Evolutionary conservation across 2,113 vertebrate genomes (phyloP), one percentile per base, ranked within the genome.

Genomic region (Siniperca chuatsi): DNA sequence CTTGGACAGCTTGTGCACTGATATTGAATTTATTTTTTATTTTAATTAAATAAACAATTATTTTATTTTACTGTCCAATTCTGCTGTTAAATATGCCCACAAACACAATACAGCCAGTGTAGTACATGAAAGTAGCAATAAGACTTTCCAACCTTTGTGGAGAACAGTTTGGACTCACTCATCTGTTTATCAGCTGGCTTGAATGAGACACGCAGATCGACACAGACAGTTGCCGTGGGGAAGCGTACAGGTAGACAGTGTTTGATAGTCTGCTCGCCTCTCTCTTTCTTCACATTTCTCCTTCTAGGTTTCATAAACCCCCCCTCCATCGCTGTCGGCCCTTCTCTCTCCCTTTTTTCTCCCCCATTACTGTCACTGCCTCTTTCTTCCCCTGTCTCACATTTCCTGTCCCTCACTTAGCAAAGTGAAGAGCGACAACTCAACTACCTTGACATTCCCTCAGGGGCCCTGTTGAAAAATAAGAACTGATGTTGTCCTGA

Each of bases 391-490:
- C 70, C 70, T 29, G 64, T 58, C 78, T 86, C 75, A 86, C 71
- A 82, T 86, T 79, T 82, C 75, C 57, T 72, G 71, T 81, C 65
- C 61, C 44, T 73, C 81, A 83, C 74, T 84, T 88, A 67, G 48
- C 44, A 61, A 62, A 87, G 78, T 79, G 46, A 92, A 68, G 71
- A 81, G 73, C 57, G 37, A 75, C 76, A 79, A 77, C 66, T 79
- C 50, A 44, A 55, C 72, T 67, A 40, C 60, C 42, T 16, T 81
- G 78, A 86, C 80, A 80, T 88, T 82, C 75, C 85, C 72, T 62
- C 58, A n/a, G 72, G 80, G 81, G 9, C n/a, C 44, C 37, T 16
- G 40, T 23, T 40, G 69, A 52, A 67, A 79, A 84, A 78, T 72
- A 79, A 72, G 66, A 88, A 37, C n/a, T 76, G 74, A 83, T 76